Conservation (phyloP, 2,888 invertebrate species). For the Sesia apiformis region DNA sequence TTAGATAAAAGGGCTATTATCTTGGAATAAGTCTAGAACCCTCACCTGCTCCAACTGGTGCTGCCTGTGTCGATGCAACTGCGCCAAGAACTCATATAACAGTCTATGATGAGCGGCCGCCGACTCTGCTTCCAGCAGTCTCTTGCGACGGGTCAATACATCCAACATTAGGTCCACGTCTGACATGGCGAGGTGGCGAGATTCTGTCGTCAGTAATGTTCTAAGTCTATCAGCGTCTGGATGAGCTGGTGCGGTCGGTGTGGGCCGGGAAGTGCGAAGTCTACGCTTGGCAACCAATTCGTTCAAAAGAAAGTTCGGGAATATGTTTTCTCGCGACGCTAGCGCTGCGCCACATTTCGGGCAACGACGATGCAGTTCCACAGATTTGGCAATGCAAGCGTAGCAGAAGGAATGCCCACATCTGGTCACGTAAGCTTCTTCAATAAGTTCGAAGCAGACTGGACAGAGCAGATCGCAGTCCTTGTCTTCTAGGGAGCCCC, state of each 20-base stretch:
- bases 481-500: conserved; percentile 79
- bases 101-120: conserved; percentile 86
- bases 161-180: conserved; percentile 89
- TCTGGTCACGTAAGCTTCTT: conserved; percentile 91
- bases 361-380: conserved; percentile 86
- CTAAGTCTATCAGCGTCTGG: conserved; percentile 66
- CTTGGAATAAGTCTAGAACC: too few species aligned
- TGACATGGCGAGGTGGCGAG: conserved; percentile 81
- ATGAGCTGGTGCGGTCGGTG: conserved; percentile 9
- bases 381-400: conserved; percentile 90
- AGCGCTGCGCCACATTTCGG: conserved; percentile 88
- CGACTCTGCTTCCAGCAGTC: conserved; percentile 86
- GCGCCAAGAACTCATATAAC: conserved; percentile 87
- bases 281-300: conserved; percentile 66
- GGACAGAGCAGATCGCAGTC: conserved; percentile 81
- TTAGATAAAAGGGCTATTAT: conserved; percentile 7
- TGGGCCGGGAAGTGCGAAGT: conserved; percentile 6
- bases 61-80: conserved; percentile 81
- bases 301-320: conserved; percentile 90
- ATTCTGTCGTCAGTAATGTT: conserved; percentile 79
- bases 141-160: conserved; percentile 84
- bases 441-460: conserved; percentile 91
- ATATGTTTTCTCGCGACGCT: conserved; percentile 81
- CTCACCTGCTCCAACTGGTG: conserved; percentile 68
- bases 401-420: conserved; percentile 96